Base-by-base conservation (phyloP, 2,113 vertebrate species). In the Kryptolebias marmoratus region DNA sequence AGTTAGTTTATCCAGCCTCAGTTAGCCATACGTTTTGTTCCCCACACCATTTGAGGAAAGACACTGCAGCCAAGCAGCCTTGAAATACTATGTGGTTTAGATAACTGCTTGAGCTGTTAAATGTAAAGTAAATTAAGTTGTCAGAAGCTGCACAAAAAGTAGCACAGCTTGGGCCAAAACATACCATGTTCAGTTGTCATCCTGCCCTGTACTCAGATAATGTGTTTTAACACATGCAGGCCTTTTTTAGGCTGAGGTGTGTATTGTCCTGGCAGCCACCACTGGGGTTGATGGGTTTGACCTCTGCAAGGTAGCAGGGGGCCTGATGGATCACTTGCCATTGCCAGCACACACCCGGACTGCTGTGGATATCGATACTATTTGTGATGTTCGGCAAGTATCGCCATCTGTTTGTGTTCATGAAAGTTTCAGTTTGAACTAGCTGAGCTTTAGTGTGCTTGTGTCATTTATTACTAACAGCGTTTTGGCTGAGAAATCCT, bases 241-340 rank as follows among this genome's bases (percentile, higher is more conserved):
- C 52, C 82, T 65, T 59, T 81, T 58, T 73, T 82, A 89, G 87
- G 80, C 81, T 73, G 65, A 71, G 72, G 75, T 69, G 82, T 59
- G 87, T 64, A 63, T 75, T 68, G 65, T 85, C 70, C 80, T 90
- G 88, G 83, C 88, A 88, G 16, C 39, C 12, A 72, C 76, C 83
- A 83, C 78, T 12, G 58, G 85, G 88, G 86, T 90, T 89, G 88
- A 91, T 91, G 85, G 88, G 60, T 91, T 83, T 92, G 90, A 91
- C 90, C 91, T 90, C 91, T 60, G 71, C 47, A 53, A 73, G 81
- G 75, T 84, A 68, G 75, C 56, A 44, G 82, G 88, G 82, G 66
- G 64, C 81, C 83, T 90, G 87, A 90, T 88, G 89, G 86, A 92
- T 90, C 82, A 62, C 77, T 76, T 1, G 52, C 75, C 36, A 22